Evolutionary conservation across 2,888 invertebrate species (phyloP).

Genomic region (Drosophila fungiperda): DNA sequence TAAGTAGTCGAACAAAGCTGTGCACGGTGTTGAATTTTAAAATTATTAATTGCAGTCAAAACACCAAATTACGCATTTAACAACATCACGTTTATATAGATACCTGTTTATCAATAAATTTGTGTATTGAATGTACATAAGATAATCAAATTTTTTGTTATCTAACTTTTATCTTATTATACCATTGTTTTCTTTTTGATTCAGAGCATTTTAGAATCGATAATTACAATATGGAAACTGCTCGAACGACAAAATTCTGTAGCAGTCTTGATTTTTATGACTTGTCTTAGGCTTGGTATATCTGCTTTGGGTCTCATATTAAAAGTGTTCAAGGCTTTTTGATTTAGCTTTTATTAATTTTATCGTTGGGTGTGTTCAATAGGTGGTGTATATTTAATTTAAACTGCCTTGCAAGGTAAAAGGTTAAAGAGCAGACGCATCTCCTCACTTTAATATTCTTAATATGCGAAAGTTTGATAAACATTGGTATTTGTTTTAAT

Average conservation of each 20-base stretch:
- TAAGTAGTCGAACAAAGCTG: not conserved
- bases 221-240: constrained; percentile 14
- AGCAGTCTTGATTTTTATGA: constrained; percentile 13
- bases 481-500: not conserved
- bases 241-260: constrained; percentile 4
- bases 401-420: constrained; percentile 23
- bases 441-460: not conserved
- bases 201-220: constrained; percentile 5
- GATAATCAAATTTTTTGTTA: constrained; percentile 17
- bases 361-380: not conserved
- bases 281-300: constrained; percentile 7
- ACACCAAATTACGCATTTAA: constrained; percentile 75
- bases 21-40: constrained; percentile 18
- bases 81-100: constrained; percentile 10
- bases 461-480: not conserved
- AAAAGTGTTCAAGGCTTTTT: constrained; percentile 28
- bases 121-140: constrained; percentile 26
- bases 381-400: not conserved
- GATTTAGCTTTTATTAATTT: constrained; percentile 12
- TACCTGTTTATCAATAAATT: not conserved
- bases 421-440: constrained; percentile 22
- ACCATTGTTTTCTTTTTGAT: constrained; percentile 7
- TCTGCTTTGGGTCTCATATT: constrained; percentile 11
- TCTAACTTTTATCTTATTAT: constrained; percentile 13
- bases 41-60: constrained; percentile 67